Base-by-base conservation (phyloP, 2,797 vertebrate species). In the Percopsis omiscomaycus region DNA sequence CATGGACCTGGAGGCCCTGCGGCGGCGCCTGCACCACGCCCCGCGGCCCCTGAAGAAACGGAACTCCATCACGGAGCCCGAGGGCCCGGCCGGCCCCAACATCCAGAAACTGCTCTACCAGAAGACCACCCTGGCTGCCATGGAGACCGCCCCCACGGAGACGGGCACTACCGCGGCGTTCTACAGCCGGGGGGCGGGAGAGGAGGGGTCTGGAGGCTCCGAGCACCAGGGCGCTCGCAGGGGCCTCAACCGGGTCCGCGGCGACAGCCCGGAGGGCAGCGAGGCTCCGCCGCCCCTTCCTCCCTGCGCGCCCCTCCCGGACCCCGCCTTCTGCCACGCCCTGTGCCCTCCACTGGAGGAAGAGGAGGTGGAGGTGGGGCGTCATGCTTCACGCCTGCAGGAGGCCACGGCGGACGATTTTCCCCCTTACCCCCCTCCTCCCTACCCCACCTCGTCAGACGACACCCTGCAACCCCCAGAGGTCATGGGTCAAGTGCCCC, bases 31-130 rank as follows among this genome's bases (percentile, higher is more conserved):
- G 13, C 95, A 95, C 13, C 95, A 96, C 0, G 95, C 96, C 0
- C 97, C 97, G 0, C 84, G 96, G 0, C 96, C 97, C 0, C 86
- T 98, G 22, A 99, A 99, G 84, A 99, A 98, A 42, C 95, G 97
- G 16, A 94, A 93, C 82, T 99, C 97, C 5, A 95, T 99, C 62
- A 96, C 96, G 0, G 97, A 99, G 80, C 95, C 96, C 0, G 97
- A 99, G 82, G 95, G 96, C 9, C 95, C 96, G 0, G 92, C 86
- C 0, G 96, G 95, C 9, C 95, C 96, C 28, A 96, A 96, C 81
- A 95, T 98, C 62, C 96, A 97, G 89, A 98, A 97, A 74, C 93
- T 99, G 4, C 78, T 98, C 22, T 98, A 98, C 78, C 96, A 98
- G 92, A 95, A 95, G 78, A 95, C 96, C 78, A 98, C 96, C 3